Evolutionary conservation across 2,797 vertebrate genomes (phyloP).

Genomic region (Lophura swinhoii): DNA sequence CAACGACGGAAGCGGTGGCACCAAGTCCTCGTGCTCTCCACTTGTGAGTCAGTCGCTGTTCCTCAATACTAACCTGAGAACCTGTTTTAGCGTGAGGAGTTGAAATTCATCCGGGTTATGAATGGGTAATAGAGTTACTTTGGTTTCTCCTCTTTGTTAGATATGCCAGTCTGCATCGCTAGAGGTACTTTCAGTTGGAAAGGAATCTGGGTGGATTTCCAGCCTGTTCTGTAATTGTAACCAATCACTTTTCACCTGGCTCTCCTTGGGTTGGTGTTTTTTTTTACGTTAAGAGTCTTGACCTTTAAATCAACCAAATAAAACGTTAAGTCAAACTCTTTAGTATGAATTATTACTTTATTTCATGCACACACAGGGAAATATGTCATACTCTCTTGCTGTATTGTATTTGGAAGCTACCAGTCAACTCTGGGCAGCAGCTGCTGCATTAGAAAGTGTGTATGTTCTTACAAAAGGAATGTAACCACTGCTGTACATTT

Average conservation of each 20-base stretch:
- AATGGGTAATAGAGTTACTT: background rate
- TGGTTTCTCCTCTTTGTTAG: background rate
- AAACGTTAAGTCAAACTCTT: background rate
- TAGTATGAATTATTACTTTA: background rate
- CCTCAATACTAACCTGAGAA: background rate
- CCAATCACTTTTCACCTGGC: background rate
- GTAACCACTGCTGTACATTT: background rate
- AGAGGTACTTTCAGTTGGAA: background rate
- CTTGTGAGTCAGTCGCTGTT: background rate
- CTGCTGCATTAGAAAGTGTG: background rate
- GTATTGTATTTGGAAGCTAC: too few species aligned
- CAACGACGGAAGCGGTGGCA: background rate
- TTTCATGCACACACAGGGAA: too few species aligned
- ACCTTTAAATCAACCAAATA: background rate
- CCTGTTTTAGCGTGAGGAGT: background rate
- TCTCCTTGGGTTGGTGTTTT: background rate
- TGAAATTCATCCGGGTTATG: background rate
- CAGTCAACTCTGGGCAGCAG: background rate
- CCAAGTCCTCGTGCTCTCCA: background rate
- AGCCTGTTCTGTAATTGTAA: background rate
- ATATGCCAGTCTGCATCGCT: too few species aligned
- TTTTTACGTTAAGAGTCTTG: background rate
- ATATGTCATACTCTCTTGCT: background rate
- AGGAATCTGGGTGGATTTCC: background rate
- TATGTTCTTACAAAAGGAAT: background rate